Evolutionary conservation across 1,140 invertebrate genomes (phyloP).

Genomic region (Drosophila paulistorum): DNA sequence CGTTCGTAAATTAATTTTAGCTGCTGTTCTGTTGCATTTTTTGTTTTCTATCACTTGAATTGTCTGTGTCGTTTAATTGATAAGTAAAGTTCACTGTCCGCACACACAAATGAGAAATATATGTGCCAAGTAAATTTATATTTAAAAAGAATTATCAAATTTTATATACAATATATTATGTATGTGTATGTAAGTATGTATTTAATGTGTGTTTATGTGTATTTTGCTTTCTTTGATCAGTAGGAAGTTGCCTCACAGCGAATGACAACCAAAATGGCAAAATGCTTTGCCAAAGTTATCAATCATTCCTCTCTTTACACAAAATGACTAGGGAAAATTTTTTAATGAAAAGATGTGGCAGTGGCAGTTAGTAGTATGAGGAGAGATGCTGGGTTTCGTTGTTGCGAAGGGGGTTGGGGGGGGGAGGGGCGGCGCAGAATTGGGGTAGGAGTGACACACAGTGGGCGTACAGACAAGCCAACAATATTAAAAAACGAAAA

Average conservation of each 20-base stretch:
- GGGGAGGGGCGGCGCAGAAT: neutral
- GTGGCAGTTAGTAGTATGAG: neutral
- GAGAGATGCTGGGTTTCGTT: no score
- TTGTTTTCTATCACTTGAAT: neutral
- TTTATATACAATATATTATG: neutral
- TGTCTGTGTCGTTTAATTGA: conserved; percentile 16
- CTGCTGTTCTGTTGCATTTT: neutral
- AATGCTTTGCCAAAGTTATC: conserved; percentile 32
- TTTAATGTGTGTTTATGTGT: neutral
- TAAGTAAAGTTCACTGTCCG: conserved; percentile 44
- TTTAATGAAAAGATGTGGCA: conserved; percentile 67
- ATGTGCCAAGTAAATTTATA: neutral
- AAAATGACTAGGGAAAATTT: conserved; percentile 67
- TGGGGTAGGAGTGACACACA: neutral
- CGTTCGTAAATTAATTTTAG: neutral
- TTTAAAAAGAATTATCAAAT: conserved; percentile 3
- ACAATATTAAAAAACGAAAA: conserved; percentile 67
- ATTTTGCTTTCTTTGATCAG: neutral
- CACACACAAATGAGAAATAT: neutral
- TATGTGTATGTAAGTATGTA: neutral
- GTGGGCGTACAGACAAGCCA: conserved; percentile 36
- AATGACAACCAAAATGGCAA: conserved; percentile 35
- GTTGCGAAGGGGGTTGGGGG: neutral
- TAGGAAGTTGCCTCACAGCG: neutral
- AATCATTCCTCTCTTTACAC: conserved; percentile 34